Evolutionary conservation across 2,888 invertebrate genomes (phyloP).

Genomic region (Argyresthia albistria): DNA sequence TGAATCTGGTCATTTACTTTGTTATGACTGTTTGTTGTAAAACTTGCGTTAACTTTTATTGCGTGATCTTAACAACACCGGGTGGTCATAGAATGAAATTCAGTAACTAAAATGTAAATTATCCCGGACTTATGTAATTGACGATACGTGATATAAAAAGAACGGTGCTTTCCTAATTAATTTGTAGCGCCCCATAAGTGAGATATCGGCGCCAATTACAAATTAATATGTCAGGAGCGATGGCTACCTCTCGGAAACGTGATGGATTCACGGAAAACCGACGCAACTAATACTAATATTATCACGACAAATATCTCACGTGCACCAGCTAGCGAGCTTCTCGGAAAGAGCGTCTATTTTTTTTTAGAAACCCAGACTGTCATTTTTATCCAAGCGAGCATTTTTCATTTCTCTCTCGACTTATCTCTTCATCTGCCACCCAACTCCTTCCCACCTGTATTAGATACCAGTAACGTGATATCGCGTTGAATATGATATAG

Average conservation of each 20-base stretch:
- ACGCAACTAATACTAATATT: constrained; percentile 62
- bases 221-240: constrained; percentile 42
- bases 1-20: neutral
- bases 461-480: constrained; percentile 10
- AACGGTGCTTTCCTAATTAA: neutral
- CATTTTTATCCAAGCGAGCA: constrained; percentile 35
- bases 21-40: neutral
- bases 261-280: constrained; percentile 45
- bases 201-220: constrained; percentile 37
- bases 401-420: constrained; percentile 29
- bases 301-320: constrained; percentile 60
- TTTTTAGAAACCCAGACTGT: constrained; percentile 22
- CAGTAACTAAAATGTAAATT: too few species aligned
- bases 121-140: too few species aligned
- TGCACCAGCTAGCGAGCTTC: constrained; percentile 39
- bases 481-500: constrained; percentile 8
- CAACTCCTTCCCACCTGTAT: constrained; percentile 36
- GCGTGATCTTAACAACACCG: neutral
- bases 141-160: neutral
- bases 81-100: neutral
- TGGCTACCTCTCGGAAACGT: constrained; percentile 16
- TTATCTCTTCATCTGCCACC: constrained; percentile 28
- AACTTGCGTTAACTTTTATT: neutral
- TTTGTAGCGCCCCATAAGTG: too few species aligned
- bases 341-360: constrained; percentile 35